A percentile compares a stretch with the other conserved stretches of the same genome.
phyloP scores from a whole-genome alignment of 2,113 vertebrate genomes.

The Pseudonaja textilis region DNA sequence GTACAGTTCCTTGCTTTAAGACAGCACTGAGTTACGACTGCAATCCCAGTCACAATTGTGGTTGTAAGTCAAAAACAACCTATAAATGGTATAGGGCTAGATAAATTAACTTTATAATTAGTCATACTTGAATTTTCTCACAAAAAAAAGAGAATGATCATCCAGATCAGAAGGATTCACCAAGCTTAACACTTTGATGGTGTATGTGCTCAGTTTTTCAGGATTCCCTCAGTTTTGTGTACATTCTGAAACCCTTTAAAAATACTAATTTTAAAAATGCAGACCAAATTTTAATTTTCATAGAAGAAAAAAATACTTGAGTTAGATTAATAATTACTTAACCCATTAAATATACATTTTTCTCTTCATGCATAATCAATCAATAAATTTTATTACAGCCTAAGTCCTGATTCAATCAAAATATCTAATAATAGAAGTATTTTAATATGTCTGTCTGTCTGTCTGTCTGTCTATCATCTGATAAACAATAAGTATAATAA shows the following conservation, averaged over 20 bases:
- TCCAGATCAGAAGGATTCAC: neutral
- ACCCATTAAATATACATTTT: neutral
- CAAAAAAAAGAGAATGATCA: neutral
- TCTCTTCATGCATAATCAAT: neutral
- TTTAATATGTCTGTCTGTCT: neutral
- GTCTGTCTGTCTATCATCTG: neutral
- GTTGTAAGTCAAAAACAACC: neutral
- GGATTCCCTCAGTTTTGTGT: neutral
- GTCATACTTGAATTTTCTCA: neutral
- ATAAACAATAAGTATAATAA: neutral
- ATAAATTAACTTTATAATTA: neutral
- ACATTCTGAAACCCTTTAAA: neutral
- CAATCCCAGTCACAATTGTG: neutral
- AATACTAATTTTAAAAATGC: neutral
- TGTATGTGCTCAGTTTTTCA: neutral
- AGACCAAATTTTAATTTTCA: neutral
- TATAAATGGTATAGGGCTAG: neutral
- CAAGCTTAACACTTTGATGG: neutral
- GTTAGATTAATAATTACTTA: neutral
- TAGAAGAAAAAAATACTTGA: neutral
- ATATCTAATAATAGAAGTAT: neutral
- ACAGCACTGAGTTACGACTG: neutral
- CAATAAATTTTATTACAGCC: neutral
- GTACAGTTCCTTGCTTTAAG: neutral
- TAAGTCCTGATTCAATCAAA: neutral